Conservation (phyloP, 1,140 invertebrate species). For the Reticulitermes speratus region DNA sequence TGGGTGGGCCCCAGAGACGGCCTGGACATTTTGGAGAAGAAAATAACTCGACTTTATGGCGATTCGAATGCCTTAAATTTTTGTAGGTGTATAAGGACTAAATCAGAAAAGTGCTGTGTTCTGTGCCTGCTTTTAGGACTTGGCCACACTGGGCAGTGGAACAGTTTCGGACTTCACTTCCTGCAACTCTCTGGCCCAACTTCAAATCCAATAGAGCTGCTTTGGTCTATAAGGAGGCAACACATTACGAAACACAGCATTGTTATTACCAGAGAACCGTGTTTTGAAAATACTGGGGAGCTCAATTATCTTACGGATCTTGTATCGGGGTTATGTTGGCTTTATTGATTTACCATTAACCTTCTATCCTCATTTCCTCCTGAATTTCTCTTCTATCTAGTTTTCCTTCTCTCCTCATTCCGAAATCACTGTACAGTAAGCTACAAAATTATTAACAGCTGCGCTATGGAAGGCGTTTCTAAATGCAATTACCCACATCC, state of each 20-base stretch:
- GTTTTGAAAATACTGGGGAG: not conserved
- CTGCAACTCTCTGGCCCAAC: not conserved
- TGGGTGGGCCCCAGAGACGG: too few species aligned
- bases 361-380: not conserved
- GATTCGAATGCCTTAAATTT: too few species aligned
- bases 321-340: not conserved
- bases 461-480: too few species aligned
- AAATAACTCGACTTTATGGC: too few species aligned
- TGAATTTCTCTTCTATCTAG: not conserved
- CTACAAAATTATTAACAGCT: too few species aligned
- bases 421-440: not conserved
- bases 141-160: too few species aligned
- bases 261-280: not conserved
- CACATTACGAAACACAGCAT: not conserved
- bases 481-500: too few species aligned
- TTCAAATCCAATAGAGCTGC: not conserved
- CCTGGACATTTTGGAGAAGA: too few species aligned
- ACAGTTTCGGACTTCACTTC: too few species aligned
- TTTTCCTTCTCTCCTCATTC: not conserved
- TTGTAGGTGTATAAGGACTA: too few species aligned
- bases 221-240: not conserved
- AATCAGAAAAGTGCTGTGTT: too few species aligned
- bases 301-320: not conserved
- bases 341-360: slow-evolving; percentile 5
- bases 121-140: too few species aligned